phyloP scores from a whole-genome alignment of 2,888 invertebrate species.

The Dichetophora obliterata region DNA sequence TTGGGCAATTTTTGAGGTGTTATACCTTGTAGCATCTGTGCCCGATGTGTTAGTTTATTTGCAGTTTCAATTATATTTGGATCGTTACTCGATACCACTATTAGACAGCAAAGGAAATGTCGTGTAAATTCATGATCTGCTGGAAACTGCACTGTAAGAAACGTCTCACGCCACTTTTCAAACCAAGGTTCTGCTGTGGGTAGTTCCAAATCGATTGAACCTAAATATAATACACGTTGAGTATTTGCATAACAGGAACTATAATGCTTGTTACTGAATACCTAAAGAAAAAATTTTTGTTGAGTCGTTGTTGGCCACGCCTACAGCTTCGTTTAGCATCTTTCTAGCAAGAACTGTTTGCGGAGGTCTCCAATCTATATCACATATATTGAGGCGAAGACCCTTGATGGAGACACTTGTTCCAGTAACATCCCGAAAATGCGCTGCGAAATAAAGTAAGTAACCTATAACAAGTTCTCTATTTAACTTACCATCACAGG shows the following conservation, averaged over 20 bases:
- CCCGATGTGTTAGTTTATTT: conserved; percentile 82
- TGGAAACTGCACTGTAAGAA: conserved; percentile 87
- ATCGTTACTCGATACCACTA: conserved; percentile 81
- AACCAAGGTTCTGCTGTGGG: conserved; percentile 92
- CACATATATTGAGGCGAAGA: conserved; percentile 83
- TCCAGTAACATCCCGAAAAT: conserved; percentile 87
- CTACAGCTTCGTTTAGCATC: conserved; percentile 86
- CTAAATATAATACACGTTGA: conserved; percentile 58
- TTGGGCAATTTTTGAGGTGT: conserved; percentile 84
- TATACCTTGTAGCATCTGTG: conserved; percentile 83
- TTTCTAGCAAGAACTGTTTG: conserved; percentile 86
- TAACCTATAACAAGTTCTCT: conserved; percentile 38
- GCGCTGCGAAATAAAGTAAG: conserved; percentile 73
- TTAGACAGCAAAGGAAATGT: conserved; percentile 86
- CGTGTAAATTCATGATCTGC: conserved; percentile 97
- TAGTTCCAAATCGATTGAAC: conserved; percentile 75
- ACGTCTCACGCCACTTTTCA: conserved; percentile 94
- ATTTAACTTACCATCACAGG: conserved; percentile 76
- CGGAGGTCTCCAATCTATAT: conserved; percentile 85
- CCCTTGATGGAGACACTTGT: conserved; percentile 80
- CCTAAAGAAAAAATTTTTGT: conserved; percentile 74
- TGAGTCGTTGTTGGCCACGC: conserved; percentile 73
- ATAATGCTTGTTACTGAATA: conserved; percentile 44
- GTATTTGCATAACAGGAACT: neutral
- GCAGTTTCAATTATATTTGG: conserved; percentile 86